Evolutionary conservation across 30 jellyfish, hydroid and myxozoan genomes (phyloP).

Genomic region (Aurelia aurita complex sp. Pacific): DNA sequence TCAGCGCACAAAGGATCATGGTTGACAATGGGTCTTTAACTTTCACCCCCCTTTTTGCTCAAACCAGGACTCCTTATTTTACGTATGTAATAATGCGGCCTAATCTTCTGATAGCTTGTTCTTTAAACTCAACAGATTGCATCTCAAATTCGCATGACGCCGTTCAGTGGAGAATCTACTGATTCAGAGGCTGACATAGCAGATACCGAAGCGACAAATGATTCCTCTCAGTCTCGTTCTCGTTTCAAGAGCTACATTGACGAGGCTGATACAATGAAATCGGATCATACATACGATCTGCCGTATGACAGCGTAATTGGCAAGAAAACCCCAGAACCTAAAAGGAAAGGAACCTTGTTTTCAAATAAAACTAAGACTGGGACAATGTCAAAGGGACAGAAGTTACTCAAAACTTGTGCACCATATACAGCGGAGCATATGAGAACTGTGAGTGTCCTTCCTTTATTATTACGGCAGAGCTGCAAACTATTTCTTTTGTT

Average conservation of each 20-base stretch:
- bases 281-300: conserved; percentile 18
- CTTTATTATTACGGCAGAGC: too few relatives aligned
- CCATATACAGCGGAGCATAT: conserved; percentile 86
- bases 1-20: too few relatives aligned
- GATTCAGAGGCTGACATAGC: conserved; percentile 83
- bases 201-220: conserved; percentile 33
- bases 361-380: neutral
- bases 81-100: too few relatives aligned
- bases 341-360: conserved; percentile 15
- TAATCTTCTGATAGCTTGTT: too few relatives aligned
- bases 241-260: conserved; percentile 45
- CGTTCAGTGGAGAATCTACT: conserved; percentile 90
- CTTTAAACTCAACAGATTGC: conserved; percentile 55
- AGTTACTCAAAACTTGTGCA: conserved; percentile 77
- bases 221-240: conserved; percentile 25
- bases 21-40: too few relatives aligned
- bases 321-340: conserved; percentile 2
- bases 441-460: conserved; percentile 67
- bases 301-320: conserved; percentile 45
- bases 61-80: too few relatives aligned
- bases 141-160: conserved; percentile 74
- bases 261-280: conserved; percentile 4
- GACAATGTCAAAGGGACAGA: conserved; percentile 23
- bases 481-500: too few relatives aligned
- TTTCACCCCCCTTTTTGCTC: too few relatives aligned